Percentiles rank a stretch among this genome's conserved stretches.
Evolutionary conservation across 1,140 invertebrate genomes (phyloP).

Genomic region (Drosophila biarmipes): DNA sequence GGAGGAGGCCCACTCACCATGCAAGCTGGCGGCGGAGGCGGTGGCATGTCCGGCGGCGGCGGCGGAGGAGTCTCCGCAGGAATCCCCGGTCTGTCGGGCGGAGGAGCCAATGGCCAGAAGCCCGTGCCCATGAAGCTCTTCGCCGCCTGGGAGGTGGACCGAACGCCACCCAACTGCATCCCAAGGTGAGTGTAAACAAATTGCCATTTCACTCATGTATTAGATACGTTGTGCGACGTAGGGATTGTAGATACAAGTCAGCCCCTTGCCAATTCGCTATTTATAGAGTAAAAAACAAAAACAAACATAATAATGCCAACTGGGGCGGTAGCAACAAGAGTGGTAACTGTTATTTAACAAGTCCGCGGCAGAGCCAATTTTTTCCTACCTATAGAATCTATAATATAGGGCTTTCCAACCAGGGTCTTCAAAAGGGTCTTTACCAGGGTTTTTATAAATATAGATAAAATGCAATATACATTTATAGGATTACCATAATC

Average conservation of each 20-base stretch:
- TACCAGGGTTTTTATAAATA: neutral
- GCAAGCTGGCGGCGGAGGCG: conserved; percentile 15
- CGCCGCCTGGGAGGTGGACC: conserved; percentile 98
- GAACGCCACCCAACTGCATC: conserved; percentile 97
- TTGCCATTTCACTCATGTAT: conserved; percentile 23
- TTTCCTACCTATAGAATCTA: too few species aligned
- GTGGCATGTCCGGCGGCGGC: conserved; percentile 14
- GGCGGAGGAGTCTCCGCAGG: conserved; percentile 28
- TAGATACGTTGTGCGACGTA: conserved; percentile 4
- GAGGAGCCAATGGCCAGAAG: conserved; percentile 85
- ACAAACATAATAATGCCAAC: conserved; percentile 19
- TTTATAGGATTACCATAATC: too few species aligned
- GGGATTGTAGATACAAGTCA: conserved; percentile 12
- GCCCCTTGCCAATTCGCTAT: conserved; percentile 40
- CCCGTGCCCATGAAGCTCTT: conserved; percentile 98
- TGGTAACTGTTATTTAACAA: conserved; percentile 36
- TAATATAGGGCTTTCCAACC: neutral
- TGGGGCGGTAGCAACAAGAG: conserved; percentile 11
- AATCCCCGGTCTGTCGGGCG: conserved; percentile 22
- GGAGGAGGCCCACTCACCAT: conserved; percentile 29
- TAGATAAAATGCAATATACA: neutral
- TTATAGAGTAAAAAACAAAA: conserved; percentile 43
- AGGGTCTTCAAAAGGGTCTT: too few species aligned
- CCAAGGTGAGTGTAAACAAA: conserved; percentile 90
- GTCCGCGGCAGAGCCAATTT: neutral